Percentiles rank a stretch among this genome's conserved stretches.
Evolutionary conservation across 2,888 invertebrate species (phyloP).

Genomic region (Lissonota sp.): DNA sequence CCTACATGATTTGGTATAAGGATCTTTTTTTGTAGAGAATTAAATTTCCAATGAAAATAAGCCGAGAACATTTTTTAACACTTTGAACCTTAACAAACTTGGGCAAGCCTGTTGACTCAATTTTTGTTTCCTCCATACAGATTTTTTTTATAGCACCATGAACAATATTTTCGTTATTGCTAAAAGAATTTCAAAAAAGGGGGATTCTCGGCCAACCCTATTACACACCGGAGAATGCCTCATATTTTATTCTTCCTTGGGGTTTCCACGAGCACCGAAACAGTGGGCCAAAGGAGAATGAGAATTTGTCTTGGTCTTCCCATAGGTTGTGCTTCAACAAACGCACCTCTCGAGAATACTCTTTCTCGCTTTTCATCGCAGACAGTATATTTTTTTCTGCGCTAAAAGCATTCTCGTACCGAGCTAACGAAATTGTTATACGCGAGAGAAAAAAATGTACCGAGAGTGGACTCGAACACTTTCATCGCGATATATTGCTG

Average conservation of each 20-base stretch:
- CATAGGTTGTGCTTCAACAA: conserved; percentile 12
- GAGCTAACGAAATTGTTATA: conserved; percentile 25
- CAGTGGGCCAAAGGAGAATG: not conserved
- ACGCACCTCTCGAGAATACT: conserved; percentile 10
- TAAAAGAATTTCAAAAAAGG: conserved; percentile 27
- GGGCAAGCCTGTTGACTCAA: no score
- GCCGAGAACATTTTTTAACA: no score
- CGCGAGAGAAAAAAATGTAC: not conserved
- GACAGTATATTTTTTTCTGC: not conserved
- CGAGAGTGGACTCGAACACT: conserved; percentile 11
- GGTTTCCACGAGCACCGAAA: conserved; percentile 8
- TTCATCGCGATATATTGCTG: conserved; percentile 13
- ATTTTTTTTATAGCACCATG: no score
- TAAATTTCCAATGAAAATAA: no score
- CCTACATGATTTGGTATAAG: no score
- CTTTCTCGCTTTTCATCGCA: conserved; percentile 2
- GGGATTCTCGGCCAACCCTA: no score
- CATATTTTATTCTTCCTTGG: conserved; percentile 20
- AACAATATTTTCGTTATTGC: no score
- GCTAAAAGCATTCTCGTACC: conserved; percentile 8
- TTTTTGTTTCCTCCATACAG: no score
- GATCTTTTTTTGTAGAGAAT: no score
- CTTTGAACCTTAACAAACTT: no score
- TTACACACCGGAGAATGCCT: not conserved
- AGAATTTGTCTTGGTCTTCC: conserved; percentile 41